Percentiles rank a stretch among this genome's conserved stretches.
Conservation (phyloP, 2,113 vertebrate genomes). For the Megaleporinus macrocephalus region DNA sequence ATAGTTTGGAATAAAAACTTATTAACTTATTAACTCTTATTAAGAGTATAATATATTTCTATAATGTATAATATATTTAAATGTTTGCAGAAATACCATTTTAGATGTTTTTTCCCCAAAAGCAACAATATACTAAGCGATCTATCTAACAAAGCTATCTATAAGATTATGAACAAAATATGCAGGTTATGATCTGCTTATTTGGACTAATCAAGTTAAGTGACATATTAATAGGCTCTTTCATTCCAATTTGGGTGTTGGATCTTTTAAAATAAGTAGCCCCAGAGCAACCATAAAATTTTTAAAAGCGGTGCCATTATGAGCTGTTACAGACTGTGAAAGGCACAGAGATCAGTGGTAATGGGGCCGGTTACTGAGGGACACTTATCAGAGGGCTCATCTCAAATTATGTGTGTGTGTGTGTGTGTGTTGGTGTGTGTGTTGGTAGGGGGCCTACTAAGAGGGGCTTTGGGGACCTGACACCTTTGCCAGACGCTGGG, state of each 20-base stretch:
- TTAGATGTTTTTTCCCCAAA: too few relatives aligned
- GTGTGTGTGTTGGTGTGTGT: conserved; percentile 26
- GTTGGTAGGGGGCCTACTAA: background rate
- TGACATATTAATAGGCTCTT: background rate
- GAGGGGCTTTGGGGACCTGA: conserved; percentile 8
- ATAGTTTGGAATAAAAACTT: too few relatives aligned
- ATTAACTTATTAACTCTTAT: too few relatives aligned
- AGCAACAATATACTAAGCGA: too few relatives aligned
- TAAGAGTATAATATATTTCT: too few relatives aligned
- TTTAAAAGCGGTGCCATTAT: background rate
- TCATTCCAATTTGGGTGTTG: background rate
- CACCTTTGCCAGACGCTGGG: conserved; percentile 49
- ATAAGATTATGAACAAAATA: too few relatives aligned
- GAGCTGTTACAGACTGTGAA: conserved; percentile 50
- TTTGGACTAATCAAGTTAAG: background rate
- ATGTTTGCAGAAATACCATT: too few relatives aligned
- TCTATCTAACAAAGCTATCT: too few relatives aligned
- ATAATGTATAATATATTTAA: too few relatives aligned
- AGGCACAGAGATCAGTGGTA: background rate
- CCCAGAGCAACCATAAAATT: conserved; percentile 33
- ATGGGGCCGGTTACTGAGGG: conserved; percentile 1
- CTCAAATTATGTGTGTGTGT: conserved; percentile 8
- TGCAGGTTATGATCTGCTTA: background rate
- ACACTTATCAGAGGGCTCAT: conserved; percentile 11
- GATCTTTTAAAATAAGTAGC: conserved; percentile 45